Evolutionary conservation across 1,140 invertebrate genomes (phyloP), one percentile per base, ranked within the genome.

Genomic region (Tetragonula clypearis): DNA sequence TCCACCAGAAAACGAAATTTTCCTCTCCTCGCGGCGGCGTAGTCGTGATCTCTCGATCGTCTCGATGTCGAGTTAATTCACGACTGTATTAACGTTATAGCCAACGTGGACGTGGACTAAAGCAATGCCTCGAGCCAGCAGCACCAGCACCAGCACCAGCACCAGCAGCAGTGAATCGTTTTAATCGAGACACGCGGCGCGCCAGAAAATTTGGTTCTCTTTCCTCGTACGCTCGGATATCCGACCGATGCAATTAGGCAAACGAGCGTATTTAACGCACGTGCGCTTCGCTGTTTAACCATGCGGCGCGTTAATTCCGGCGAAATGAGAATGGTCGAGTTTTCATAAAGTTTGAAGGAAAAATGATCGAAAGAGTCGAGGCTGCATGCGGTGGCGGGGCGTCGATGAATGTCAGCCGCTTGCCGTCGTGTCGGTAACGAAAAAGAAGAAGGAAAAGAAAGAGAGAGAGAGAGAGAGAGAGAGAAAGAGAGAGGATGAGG

Each of bases 201-300:
- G 6, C 53, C 30, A n/a, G 60, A 73, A 72, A 76, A 83, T 76
- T 83, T 71, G 12, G 11, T 58, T 41, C 56, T 62, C 35, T 81
- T 58, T 83, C 60, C 73, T 76, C 53, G 23, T 8, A 41, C 73
- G 41, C 49, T n/a, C 30, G 12, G 68, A 78, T 69, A 78, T 62
- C 66, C 65, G 17, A 53, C 62, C 75, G 35, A 84, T 71, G 82
- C 72, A 78, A 84, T 84, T 84, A 79, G 75, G 66, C 82, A 60
- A 69, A 84, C 56, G 71, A 82, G 73, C 81, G 66, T 82, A 82
- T 82, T 82, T 68, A 82, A 82, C 80, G 80, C 56, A 82, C 80
- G 80, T 75, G 80, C 71, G 80, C 58, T 9, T 49, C 56, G 21
- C 9, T 82, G 60, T 75, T 82, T 65, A 65, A 82, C 58, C 79